These are phyloP conservation scores for Drosophila tanythrix DNA, from an alignment of 2,888 invertebrate species.

Conservation along the genomic window DNA sequence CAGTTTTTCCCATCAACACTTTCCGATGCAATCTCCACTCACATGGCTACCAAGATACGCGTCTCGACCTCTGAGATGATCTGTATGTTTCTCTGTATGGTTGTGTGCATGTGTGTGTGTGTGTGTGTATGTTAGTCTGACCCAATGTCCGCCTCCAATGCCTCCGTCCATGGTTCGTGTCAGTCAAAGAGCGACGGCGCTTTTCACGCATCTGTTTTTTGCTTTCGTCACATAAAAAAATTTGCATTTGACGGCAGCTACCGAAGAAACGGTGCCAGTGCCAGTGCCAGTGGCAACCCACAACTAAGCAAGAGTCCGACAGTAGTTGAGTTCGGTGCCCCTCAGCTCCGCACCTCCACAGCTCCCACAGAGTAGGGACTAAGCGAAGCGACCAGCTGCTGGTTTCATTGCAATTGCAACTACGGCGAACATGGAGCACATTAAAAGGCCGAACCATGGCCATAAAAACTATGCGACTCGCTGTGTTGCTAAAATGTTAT, in stretches of 20 bases:
- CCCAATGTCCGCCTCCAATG: conserved; percentile 25
- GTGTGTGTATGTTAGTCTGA: conserved; percentile 13
- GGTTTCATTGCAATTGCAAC: conserved; percentile 45
- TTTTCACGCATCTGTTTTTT: conserved; percentile 56
- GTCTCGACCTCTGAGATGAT: conserved; percentile 31
- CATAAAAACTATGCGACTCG: conserved; percentile 70
- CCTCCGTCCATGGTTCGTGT: conserved; percentile 7
- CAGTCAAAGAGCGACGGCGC: conserved; percentile 28
- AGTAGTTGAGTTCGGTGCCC: neutral
- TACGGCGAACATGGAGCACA: conserved; percentile 43
- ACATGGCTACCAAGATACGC: conserved; percentile 28
- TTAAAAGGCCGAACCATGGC: conserved; percentile 64
- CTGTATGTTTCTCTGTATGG: conserved; percentile 3
- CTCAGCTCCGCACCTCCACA: neutral
- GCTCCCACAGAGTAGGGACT: neutral
- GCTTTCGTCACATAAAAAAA: conserved; percentile 60
- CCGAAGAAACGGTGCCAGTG: conserved; percentile 36
- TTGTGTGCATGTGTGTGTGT: neutral
- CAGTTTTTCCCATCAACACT: conserved; percentile 6
- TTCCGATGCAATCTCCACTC: conserved; percentile 3
- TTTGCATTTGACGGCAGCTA: conserved; percentile 61
- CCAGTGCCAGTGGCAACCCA: conserved; percentile 21
- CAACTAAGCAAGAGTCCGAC: conserved; percentile 34
- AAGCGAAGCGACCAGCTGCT: conserved; percentile 52
- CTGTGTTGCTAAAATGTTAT: conserved; percentile 64